Evolutionary conservation across 2,888 invertebrate genomes (phyloP), one percentile per base, ranked within the genome.

Genomic region (Scaptomyza cyrtandrae): DNA sequence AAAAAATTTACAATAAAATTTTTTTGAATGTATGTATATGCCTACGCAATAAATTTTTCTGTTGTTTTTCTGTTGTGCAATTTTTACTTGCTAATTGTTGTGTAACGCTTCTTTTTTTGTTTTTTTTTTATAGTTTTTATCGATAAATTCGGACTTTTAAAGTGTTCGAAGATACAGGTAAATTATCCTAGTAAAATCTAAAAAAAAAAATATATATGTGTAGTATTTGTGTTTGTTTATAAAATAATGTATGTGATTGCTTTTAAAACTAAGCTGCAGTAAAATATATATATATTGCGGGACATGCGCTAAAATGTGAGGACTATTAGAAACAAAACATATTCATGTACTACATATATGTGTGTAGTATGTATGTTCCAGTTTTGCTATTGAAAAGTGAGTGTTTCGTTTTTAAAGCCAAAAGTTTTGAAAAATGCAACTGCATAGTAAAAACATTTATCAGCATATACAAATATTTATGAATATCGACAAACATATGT

Each of bases 111-210:
- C 64, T 37, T 75, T 68, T 52, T 55, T 46, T 29, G 29, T 43
- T 54, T 70, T 49, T 68, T 64, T 66, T 59, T 61, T 59, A 69
- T 65, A 64, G 53, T 48, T 70, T 75, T 68, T 59, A 48, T 67
- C 67, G 75, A 88, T 89, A 89, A 89, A 90, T 89, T 89, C 90
- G 89, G 90, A 89, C 89, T 89, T 90, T 88, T 75, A 74, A 85
- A 80, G 82, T 85, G 78, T 82, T 89, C 84, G 80, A 85, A 89
- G 80, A 85, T 89, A 75, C 69, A 85, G 77, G 73, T 77, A 62
- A 75, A 76, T 75, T 75, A 75, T 78, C 70, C 79, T 76, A 86
- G 72, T 78, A 89, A 73, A 81, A 75, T 79, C 72, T 78, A 79
- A 74, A 78, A 83, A 84, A 81, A 76, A 74, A 75, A 45, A 16